A percentile compares a stretch with the other conserved stretches of the same genome.
Evolutionary conservation across 2,888 invertebrate species (phyloP).

Genomic region (Cheilosia impressa): DNA sequence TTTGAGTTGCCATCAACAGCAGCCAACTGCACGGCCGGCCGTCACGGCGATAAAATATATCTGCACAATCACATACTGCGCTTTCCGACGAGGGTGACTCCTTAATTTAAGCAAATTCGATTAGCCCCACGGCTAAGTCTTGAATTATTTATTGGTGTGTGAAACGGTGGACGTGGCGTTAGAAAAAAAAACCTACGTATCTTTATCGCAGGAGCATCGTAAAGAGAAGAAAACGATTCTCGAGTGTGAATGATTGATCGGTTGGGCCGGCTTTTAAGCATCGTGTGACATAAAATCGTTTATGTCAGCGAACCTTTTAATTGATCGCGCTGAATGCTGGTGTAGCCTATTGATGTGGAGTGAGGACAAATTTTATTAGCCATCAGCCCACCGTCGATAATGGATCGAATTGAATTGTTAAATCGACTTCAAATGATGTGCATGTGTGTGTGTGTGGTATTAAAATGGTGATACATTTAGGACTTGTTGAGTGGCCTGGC

Average conservation of each 20-base stretch:
- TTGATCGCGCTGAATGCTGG: slow-evolving; percentile 42
- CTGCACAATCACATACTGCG: slow-evolving; percentile 55
- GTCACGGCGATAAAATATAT: slow-evolving; percentile 51
- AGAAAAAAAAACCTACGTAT: slow-evolving; percentile 46
- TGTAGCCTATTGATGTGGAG: slow-evolving; percentile 1
- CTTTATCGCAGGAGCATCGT: slow-evolving; percentile 54
- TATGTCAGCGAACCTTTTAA: slow-evolving; percentile 68
- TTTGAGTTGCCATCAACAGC: slow-evolving; percentile 67
- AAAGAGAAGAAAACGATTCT: slow-evolving; percentile 13
- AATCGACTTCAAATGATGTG: slow-evolving; percentile 24
- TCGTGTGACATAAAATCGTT: slow-evolving; percentile 73
- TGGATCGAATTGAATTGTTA: slow-evolving; percentile 49
- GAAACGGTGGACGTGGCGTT: slow-evolving; percentile 43
- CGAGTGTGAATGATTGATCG: slow-evolving; percentile 72
- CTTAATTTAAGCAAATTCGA: slow-evolving; percentile 70
- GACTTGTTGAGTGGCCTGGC: slow-evolving; percentile 18
- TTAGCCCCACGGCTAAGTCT: slow-evolving; percentile 60
- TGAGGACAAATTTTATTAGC: slow-evolving; percentile 56
- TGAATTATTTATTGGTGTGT: slow-evolving; percentile 48
- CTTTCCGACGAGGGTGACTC: slow-evolving; percentile 58
- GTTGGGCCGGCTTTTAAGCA: slow-evolving; percentile 55
- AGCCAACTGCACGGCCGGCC: slow-evolving; percentile 33
- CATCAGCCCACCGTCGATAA: slow-evolving; percentile 20
- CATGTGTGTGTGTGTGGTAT: slow-evolving; percentile 41
- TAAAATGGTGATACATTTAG: slow-evolving; percentile 17